Percentiles rank a stretch among this genome's conserved stretches.
Conservation (phyloP, 2,113 vertebrate genomes). For the Mesembrinibis cayennensis region DNA sequence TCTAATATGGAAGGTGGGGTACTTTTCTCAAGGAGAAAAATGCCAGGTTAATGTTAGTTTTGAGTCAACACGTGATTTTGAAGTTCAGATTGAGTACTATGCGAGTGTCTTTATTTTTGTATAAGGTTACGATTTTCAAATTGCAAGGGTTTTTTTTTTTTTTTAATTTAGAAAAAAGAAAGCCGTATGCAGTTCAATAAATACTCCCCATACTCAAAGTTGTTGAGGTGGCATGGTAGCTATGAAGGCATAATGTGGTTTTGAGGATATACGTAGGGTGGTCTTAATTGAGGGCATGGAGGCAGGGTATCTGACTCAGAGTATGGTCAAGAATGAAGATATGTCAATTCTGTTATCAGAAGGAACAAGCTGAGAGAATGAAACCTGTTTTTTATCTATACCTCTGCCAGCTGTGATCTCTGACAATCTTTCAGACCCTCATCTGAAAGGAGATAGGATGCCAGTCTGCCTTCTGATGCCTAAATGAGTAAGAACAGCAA, state of each 20-base stretch:
- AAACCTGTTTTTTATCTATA: not conserved
- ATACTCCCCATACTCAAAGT: not conserved
- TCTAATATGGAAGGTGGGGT: not conserved
- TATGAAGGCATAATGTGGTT: not conserved
- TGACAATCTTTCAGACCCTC: not conserved
- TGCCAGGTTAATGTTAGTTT: not conserved
- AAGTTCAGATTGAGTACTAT: not conserved
- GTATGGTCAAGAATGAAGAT: not conserved
- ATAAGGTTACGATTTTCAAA: not conserved
- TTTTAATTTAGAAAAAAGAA: not conserved
- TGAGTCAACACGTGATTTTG: not conserved
- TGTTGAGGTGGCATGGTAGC: not conserved
- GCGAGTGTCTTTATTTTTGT: not conserved
- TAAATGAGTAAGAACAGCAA: not conserved
- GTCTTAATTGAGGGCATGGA: not conserved
- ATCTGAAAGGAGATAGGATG: not conserved
- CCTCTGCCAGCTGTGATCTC: not conserved
- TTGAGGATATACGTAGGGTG: not conserved
- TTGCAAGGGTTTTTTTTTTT: rapidly evolving
- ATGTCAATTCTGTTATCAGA: not conserved
- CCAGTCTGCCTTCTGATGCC: not conserved
- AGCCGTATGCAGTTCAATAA: not conserved
- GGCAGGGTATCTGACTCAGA: not conserved
- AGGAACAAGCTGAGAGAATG: not conserved
- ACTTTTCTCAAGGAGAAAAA: not conserved